These are phyloP conservation scores for Sinonovacula constricta DNA, from an alignment of 1,140 invertebrate species.

Conservation along the genomic window DNA sequence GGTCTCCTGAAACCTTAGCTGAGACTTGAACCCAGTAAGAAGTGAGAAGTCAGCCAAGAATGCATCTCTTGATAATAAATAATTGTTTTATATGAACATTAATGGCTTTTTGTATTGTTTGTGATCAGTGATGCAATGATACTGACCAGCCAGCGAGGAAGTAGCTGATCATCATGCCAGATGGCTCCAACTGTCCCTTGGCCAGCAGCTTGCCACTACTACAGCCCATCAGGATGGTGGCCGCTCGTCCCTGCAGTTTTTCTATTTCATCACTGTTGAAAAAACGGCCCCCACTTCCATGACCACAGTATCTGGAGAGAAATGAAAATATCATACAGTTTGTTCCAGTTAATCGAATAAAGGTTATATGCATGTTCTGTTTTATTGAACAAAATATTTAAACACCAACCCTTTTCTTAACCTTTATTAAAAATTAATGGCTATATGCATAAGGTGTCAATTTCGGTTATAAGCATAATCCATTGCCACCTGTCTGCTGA, in stretches of 20 bases:
- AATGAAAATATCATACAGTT: background rate
- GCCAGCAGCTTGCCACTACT: constrained; percentile 83
- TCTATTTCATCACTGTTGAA: constrained; percentile 82
- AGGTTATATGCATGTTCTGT: too few species aligned
- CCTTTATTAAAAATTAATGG: too few species aligned
- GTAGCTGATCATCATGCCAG: constrained; percentile 85
- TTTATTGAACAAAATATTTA: too few species aligned
- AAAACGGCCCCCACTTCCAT: constrained; percentile 87
- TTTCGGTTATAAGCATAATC: too few species aligned
- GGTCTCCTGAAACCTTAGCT: too few species aligned
- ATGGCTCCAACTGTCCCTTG: constrained; percentile 82
- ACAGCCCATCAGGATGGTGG: constrained; percentile 87
- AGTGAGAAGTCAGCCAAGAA: background rate
- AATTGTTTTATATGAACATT: background rate
- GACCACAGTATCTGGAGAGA: constrained; percentile 84
- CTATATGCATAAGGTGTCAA: too few species aligned
- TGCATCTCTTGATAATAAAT: background rate
- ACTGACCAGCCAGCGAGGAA: constrained; percentile 84
- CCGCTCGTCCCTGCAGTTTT: constrained; percentile 81
- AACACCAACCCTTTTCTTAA: too few species aligned
- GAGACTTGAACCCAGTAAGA: too few species aligned
- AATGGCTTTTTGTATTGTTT: background rate
- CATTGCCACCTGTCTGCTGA: too few species aligned
- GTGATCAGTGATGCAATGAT: background rate
- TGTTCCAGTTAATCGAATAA: too few species aligned